Base-by-base conservation (phyloP, 2,888 invertebrate species). In the Lasioglossum calceatum region DNA sequence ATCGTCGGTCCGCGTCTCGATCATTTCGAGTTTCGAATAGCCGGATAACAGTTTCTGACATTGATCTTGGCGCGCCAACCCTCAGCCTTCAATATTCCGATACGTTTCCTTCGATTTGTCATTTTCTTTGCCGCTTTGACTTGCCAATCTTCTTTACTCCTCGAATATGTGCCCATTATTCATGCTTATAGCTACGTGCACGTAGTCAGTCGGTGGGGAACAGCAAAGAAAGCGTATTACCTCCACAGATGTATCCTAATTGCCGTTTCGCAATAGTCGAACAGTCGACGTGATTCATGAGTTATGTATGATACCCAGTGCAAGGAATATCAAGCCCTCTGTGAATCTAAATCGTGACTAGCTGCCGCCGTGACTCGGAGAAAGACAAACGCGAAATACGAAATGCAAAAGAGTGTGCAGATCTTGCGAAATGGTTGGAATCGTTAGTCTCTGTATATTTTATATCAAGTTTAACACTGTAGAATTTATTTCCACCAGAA, bases 231-330 rank as follows among this genome's bases (percentile, higher is more conserved):
- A 42, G 4, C 12, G 42, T 71, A 4, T 70, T 19, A 50, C 23
- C 32, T 2, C 27, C 47, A 23, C 32, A 1, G 27, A 74, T 74
- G 36, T 32, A 36, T 36, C 36, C 32, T 67, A 74, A 73, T 23
- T 50, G 36, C 16, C 19, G 47, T 19, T 47, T n/a, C n/a, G 14
- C n/a, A 12, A 23, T 42, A 32, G 16, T 10, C 8, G n/a, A 14
- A 5, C 16, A 23, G 44, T 14, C 12, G 32, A 4, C 1, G 3
- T 4, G 32, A n/a, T 76, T 23, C n/a, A 75, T 81, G 23, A 36
- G 23, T 70, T 44, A 81, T 82, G 44, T 67, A 80, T 36, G 73
- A 80, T 42, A 32, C 23, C 7, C 19, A 58, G 36, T 67, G 39
- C 4, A n/a, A 36, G 7, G 1, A 4, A 16, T 64, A 23, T 36